These are phyloP conservation scores for Anolis carolinensis DNA, from an alignment of 2,113 vertebrate genomes.

Conservation along the genomic window DNA sequence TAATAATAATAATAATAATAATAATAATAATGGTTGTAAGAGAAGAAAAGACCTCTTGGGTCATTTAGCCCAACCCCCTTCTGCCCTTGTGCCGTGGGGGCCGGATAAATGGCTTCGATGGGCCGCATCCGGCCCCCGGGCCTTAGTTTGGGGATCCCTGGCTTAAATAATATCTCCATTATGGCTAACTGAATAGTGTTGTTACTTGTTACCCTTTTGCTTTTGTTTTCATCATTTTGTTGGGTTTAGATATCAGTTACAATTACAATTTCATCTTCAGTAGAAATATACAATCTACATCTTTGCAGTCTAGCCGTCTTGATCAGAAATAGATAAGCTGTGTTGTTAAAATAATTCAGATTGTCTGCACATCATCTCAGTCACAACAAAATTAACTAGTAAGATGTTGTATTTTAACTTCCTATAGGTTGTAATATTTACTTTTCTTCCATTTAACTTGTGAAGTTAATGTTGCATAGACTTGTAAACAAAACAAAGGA, in stretches of 20 bases:
- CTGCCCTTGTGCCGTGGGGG: too few species aligned
- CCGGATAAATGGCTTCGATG: too few species aligned
- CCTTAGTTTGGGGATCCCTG: too few species aligned
- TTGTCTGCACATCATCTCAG: background rate
- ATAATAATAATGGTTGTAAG: too few species aligned
- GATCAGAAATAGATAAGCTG: background rate
- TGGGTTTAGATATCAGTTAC: background rate
- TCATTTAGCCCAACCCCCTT: too few species aligned
- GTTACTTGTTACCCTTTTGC: background rate
- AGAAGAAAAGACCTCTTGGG: too few species aligned
- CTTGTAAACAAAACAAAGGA: background rate
- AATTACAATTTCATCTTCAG: background rate
- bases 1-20: too few species aligned
- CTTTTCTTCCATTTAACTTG: background rate
- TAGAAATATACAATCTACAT: background rate
- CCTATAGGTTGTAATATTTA: background rate
- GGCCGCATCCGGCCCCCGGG: too few species aligned
- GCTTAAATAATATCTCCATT: too few species aligned
- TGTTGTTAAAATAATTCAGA: background rate
- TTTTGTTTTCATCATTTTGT: background rate
- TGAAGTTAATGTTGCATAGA: too few species aligned
- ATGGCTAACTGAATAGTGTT: background rate
- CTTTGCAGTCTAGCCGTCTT: slow-evolving; percentile 13
- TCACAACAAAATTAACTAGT: background rate
- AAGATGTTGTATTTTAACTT: background rate